A percentile compares a stretch with the other conserved stretches of the same genome.
Evolutionary conservation across 2,113 vertebrate species (phyloP).

Genomic region (Myrmophylax atrothorax): DNA sequence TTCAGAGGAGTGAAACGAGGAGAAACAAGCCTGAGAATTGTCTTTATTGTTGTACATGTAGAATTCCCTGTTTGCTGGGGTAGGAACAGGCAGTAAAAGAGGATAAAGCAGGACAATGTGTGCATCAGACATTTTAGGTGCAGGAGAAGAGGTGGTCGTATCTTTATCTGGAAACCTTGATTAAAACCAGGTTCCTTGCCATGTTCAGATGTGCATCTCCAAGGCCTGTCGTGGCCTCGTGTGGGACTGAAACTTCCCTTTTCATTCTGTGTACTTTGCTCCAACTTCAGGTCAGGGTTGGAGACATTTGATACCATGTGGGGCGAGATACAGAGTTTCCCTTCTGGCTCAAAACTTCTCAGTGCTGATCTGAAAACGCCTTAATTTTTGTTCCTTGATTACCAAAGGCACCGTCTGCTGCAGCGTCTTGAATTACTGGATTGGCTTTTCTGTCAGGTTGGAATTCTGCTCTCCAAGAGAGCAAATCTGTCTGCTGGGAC

Average conservation of each 20-base stretch:
- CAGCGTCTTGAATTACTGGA: fast-evolving
- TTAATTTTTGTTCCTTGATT: neutral
- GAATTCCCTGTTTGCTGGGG: neutral
- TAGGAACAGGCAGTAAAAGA: neutral
- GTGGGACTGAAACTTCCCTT: slow-evolving; percentile 2
- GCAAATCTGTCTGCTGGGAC: neutral
- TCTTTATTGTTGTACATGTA: neutral
- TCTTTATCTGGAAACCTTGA: neutral
- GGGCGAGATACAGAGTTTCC: neutral
- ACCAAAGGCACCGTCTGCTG: neutral
- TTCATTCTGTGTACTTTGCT: neutral
- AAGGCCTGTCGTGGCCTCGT: neutral
- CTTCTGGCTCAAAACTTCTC: neutral
- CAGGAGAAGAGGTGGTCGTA: neutral
- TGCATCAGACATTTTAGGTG: neutral
- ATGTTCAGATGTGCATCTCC: neutral
- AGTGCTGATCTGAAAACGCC: neutral
- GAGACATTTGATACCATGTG: fast-evolving
- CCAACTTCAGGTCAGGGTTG: neutral
- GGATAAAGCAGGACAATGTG: neutral
- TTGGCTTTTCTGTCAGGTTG: neutral
- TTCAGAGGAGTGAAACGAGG: neutral
- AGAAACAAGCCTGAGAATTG: neutral
- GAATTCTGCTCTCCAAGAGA: neutral
- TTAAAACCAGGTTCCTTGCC: neutral